These are phyloP conservation scores for Telmatherina bonti DNA, from an alignment of 2,797 vertebrate species.

Conservation along the genomic window DNA sequence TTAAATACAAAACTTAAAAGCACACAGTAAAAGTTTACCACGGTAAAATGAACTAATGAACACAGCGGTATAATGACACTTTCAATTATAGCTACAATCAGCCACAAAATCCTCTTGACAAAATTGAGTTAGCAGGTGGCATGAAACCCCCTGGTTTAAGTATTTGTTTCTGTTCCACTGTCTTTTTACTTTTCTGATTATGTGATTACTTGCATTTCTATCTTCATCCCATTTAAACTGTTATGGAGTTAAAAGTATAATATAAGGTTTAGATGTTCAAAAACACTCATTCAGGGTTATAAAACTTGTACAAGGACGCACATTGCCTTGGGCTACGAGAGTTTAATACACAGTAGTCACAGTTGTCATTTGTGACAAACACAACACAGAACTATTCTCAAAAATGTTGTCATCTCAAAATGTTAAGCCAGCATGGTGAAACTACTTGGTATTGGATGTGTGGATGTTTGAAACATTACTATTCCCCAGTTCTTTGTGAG, in stretches of 20 bases:
- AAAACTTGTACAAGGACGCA: no score
- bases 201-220: background rate
- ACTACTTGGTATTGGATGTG: background rate
- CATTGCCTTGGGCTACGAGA: no score
- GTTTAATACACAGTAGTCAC: no score
- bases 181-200: background rate
- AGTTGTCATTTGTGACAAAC: background rate
- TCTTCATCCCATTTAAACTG: background rate
- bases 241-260: background rate
- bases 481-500: background rate
- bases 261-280: no score
- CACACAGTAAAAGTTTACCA: no score
- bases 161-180: background rate
- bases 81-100: background rate
- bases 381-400: background rate
- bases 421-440: background rate
- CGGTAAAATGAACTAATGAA: background rate
- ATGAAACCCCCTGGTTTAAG: no score
- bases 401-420: no score
- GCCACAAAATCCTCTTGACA: no score
- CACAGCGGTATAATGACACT: background rate
- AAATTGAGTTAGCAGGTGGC: no score
- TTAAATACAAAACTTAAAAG: background rate
- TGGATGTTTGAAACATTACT: background rate
- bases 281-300: no score